Percentiles rank a stretch among this genome's conserved stretches.
Evolutionary conservation across 2,113 vertebrate species (phyloP).

Genomic region (Numenius arquata): DNA sequence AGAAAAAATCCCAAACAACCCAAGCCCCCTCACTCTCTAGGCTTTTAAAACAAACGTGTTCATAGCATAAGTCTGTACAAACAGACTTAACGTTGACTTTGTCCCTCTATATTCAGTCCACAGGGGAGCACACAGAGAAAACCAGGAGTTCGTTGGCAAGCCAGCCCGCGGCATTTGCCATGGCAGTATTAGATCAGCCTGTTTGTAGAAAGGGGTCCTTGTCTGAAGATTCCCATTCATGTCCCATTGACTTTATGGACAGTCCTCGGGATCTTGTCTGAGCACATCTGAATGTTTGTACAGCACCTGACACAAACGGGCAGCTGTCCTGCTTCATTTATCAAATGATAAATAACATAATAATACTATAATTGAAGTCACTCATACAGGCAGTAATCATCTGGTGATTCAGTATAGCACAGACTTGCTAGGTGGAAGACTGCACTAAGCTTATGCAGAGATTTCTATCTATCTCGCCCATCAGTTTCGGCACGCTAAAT

Average conservation of each 20-base stretch:
- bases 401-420: not conserved
- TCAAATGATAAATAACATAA: constrained; percentile 36
- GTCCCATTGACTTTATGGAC: constrained; percentile 15
- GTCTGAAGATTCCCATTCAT: not conserved
- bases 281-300: constrained; percentile 22
- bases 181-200: not conserved
- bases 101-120: not conserved
- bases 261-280: not conserved
- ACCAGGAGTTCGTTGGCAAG: not conserved
- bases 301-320: not conserved
- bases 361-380: constrained; percentile 26
- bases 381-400: constrained; percentile 18
- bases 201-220: not conserved
- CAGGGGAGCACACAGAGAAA: not conserved
- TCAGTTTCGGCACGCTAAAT: constrained; percentile 15
- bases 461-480: constrained; percentile 31
- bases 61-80: not conserved
- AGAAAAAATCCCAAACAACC: not conserved
- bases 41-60: not conserved
- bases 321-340: not conserved
- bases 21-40: not conserved
- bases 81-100: not conserved
- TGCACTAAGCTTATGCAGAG: constrained; percentile 20
- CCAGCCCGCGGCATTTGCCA: not conserved
- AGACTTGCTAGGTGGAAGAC: not conserved